Percentiles rank a stretch among this genome's conserved stretches.
Evolutionary conservation across 2,888 invertebrate genomes (phyloP).

Genomic region (Idaea straminata): DNA sequence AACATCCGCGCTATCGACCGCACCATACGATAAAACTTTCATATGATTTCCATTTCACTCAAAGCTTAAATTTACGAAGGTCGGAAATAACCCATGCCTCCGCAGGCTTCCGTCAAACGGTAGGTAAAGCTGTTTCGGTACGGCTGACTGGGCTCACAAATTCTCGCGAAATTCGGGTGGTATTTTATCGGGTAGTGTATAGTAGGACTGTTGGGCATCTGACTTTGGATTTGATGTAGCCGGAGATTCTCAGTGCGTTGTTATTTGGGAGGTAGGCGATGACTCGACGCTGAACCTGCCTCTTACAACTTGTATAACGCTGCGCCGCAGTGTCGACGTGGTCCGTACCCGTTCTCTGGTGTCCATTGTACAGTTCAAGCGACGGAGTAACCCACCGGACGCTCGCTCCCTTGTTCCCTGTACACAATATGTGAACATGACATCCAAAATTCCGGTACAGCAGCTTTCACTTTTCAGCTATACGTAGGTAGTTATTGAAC

Average conservation of each 20-base stretch:
- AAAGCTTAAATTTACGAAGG: slow-evolving; percentile 28
- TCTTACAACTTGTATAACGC: neutral
- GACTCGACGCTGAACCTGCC: neutral
- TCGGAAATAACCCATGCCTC: slow-evolving; percentile 25
- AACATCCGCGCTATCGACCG: slow-evolving; percentile 20
- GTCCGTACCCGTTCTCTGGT: too few relatives aligned
- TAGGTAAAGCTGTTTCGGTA: slow-evolving; percentile 23
- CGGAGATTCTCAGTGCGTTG: neutral
- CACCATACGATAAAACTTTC: slow-evolving; percentile 26
- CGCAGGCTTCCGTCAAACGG: slow-evolving; percentile 28
- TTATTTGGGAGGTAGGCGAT: neutral
- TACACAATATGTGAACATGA: neutral
- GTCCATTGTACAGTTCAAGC: neutral
- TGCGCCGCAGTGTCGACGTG: neutral
- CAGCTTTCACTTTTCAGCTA: neutral
- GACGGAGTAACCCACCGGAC: neutral
- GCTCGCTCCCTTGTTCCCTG: neutral
- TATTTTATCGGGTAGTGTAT: slow-evolving; percentile 1
- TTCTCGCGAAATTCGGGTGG: slow-evolving; percentile 16
- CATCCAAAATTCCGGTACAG: neutral
- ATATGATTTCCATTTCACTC: slow-evolving; percentile 28
- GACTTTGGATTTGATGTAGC: neutral
- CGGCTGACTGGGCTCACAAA: slow-evolving; percentile 26
- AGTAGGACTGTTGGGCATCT: neutral
- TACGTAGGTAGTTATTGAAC: neutral